phyloP scores from a whole-genome alignment of 2,888 invertebrate species.

The Cephus sareptanus region DNA sequence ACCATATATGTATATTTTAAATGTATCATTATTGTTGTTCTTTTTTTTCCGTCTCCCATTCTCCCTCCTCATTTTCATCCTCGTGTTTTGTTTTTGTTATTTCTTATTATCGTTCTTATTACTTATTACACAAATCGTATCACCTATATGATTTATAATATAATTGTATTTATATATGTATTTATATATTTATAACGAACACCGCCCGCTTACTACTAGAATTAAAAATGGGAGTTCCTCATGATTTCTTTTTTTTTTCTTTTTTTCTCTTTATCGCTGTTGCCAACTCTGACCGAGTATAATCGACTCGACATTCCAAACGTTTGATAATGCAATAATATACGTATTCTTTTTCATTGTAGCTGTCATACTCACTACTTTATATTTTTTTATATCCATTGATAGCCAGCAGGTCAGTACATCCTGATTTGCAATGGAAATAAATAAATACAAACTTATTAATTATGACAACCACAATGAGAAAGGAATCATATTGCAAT shows the following conservation, averaged over 20 bases:
- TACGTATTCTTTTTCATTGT: constrained; percentile 31
- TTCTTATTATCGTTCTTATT: constrained; percentile 51
- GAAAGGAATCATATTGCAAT: neutral
- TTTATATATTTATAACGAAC: constrained; percentile 66
- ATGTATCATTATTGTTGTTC: constrained; percentile 46
- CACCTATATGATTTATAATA: constrained; percentile 59
- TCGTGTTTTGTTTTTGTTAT: constrained; percentile 30
- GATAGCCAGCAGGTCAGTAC: neutral
- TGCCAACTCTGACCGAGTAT: constrained; percentile 7
- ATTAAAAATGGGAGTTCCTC: constrained; percentile 61
- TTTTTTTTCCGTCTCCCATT: constrained; percentile 11
- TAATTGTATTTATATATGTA: constrained; percentile 57
- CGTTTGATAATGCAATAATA: constrained; percentile 59
- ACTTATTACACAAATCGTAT: constrained; percentile 63
- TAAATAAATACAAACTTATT: neutral
- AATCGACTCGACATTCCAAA: constrained; percentile 56
- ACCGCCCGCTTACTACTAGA: constrained; percentile 64
- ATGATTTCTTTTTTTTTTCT: constrained; percentile 21
- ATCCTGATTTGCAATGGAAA: neutral
- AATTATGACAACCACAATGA: neutral
- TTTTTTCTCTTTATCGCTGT: constrained; percentile 28
- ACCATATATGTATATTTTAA: constrained; percentile 35
- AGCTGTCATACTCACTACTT: neutral
- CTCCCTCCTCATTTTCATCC: neutral
- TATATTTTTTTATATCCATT: neutral